Evolutionary conservation across 2,888 invertebrate species (phyloP).

Genomic region (Salticus scenicus): DNA sequence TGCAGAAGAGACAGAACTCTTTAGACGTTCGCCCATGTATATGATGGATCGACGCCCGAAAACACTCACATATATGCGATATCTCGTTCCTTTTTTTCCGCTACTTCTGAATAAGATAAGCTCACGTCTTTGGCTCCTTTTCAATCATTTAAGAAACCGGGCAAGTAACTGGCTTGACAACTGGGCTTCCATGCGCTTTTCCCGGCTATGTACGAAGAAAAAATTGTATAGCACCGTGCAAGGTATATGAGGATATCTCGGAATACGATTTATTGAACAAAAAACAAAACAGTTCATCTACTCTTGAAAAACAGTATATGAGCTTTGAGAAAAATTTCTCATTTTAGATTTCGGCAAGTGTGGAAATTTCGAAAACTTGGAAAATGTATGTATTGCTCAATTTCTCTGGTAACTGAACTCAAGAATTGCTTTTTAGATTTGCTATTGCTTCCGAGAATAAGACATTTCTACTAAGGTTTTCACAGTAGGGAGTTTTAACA

Average conservation of each 20-base stretch:
- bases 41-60: conserved; percentile 58
- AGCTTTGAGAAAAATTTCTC: no score
- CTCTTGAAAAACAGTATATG: no score
- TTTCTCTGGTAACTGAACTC: no score
- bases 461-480: no score
- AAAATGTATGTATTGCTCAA: no score
- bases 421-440: no score
- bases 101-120: conserved; percentile 60
- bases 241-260: neutral
- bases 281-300: no score
- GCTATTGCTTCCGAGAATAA: no score
- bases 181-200: conserved; percentile 53
- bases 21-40: conserved; percentile 43
- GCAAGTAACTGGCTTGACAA: conserved; percentile 59
- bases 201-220: conserved; percentile 5
- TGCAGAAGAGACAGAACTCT: conserved; percentile 56
- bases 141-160: conserved; percentile 66
- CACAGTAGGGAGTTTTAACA: no score
- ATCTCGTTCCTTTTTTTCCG: conserved; percentile 29
- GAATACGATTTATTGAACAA: neutral
- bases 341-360: no score
- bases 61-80: conserved; percentile 62
- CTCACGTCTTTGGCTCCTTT: conserved; percentile 61
- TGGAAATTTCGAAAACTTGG: no score
- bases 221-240: neutral